Base-by-base conservation (phyloP, 2,797 vertebrate genomes). In the Bucorvus abyssinicus region DNA sequence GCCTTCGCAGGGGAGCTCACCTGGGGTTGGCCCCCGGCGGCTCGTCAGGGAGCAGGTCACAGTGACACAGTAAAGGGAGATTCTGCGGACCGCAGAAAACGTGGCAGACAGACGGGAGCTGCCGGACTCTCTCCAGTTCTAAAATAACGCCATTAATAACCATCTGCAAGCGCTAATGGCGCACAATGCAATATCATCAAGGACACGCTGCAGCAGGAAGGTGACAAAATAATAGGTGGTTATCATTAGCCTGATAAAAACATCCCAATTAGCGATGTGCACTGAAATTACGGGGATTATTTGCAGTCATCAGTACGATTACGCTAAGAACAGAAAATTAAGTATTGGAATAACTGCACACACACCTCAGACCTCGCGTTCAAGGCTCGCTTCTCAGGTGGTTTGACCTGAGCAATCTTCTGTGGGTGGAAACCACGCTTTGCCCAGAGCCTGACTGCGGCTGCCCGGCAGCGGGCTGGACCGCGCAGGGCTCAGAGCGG, bases 221-320 rank as follows among this genome's bases (percentile, higher is more conserved):
- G 84, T 89, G 89, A 89, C 87, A 91, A 6, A 42, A 42, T 94
- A 97, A 96, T 83, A 55, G 53, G 23, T 61, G 89, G 94, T 89
- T 95, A 95, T 95, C 49, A 6, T 74, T 93, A 87, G 76, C 90
- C 92, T 24, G 61, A 69, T n/a, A 23, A 82, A 69, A 90, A 65
- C 65, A 90, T 7, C 75, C 55, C 75, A 94, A 89, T 95, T 92
- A 96, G 86, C 4, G 8, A 59, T 3, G 65, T 36, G 17, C 75
- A 13, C 29, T 6, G 60, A 77, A 91, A 91, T 84, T 64, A 92
- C 1, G 16, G 27, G 57, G 45, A 26, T 60, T 76, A 8, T 64
- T 84, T 45, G 84, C 70, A 15, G 7, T 21, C 23, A 10, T 44
- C 22, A 4, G 26, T 42, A 24, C 67, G 50, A 7, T 65, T 14